A percentile compares a stretch with the other conserved stretches of the same genome.
These are phyloP conservation scores for Cyaniris semiargus DNA, from an alignment of 2,888 invertebrate genomes.

Conservation along the genomic window DNA sequence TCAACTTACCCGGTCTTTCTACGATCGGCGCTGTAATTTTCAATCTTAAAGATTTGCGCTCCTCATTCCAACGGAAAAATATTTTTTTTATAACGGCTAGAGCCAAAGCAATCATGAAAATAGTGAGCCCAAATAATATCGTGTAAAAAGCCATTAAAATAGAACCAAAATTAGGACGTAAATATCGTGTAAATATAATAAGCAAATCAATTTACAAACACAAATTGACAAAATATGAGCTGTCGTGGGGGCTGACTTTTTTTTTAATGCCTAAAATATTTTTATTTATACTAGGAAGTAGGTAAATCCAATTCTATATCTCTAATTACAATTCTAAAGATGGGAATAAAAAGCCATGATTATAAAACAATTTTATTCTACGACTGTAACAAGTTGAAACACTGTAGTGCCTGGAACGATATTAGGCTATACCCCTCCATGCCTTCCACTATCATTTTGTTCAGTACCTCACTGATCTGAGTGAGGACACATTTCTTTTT, in stretches of 20 bases:
- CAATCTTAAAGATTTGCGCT: conserved; percentile 65
- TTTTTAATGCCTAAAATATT: too few species aligned
- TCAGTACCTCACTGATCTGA: conserved; percentile 57
- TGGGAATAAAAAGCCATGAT: not conserved
- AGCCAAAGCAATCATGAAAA: conserved; percentile 72
- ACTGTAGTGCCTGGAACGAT: conserved; percentile 62
- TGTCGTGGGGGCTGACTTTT: too few species aligned
- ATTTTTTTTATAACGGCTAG: conserved; percentile 70
- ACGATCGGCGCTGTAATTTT: conserved; percentile 41
- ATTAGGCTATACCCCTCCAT: conserved; percentile 63
- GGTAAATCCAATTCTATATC: too few species aligned
- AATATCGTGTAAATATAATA: too few species aligned
- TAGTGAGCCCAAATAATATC: conserved; percentile 69
- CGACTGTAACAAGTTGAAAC: conserved; percentile 64
- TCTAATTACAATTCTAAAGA: too few species aligned
- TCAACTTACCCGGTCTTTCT: conserved; percentile 60
- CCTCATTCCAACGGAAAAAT: conserved; percentile 71
- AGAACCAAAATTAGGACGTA: too few species aligned
- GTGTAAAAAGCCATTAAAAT: conserved; percentile 67
- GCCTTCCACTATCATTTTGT: conserved; percentile 60
- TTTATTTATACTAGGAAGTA: too few species aligned
- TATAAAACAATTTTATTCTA: not conserved
- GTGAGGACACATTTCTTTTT: conserved; percentile 52
- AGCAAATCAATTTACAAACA: not conserved
- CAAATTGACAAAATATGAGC: too few species aligned